Conservation (phyloP, 53 echinoderm and acorn worm genomes). For the Pentamera pediparva region DNA sequence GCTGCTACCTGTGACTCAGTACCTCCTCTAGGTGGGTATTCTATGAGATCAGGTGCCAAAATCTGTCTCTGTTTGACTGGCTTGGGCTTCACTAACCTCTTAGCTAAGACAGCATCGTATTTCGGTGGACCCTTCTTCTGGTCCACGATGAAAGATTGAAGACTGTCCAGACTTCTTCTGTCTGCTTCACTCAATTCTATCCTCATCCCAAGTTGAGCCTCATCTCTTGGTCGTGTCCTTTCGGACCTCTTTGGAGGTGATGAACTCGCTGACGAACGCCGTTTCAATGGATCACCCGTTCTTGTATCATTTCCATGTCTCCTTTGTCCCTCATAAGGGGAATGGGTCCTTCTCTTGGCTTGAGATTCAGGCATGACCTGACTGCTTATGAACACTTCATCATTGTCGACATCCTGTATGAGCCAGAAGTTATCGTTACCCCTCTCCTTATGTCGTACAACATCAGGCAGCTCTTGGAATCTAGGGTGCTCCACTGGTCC, state of each 20-base stretch:
- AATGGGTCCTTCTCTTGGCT: not conserved
- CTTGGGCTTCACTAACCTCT: slow-evolving; percentile 11
- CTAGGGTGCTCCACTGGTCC: not conserved
- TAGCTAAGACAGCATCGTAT: slow-evolving; percentile 7
- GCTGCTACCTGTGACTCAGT: too few species aligned
- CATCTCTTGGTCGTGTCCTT: too few species aligned
- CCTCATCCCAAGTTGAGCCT: not conserved
- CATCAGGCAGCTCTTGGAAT: slow-evolving; percentile 7
- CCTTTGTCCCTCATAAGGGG: not conserved
- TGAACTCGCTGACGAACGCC: too few species aligned
- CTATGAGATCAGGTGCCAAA: slow-evolving; percentile 5
- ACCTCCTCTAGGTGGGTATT: too few species aligned
- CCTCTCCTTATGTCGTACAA: not conserved
- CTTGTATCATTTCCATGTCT: not conserved
- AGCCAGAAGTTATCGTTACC: not conserved
- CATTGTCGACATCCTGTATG: not conserved
- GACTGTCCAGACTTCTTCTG: slow-evolving; percentile 10
- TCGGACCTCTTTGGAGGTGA: not conserved
- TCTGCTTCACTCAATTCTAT: not conserved
- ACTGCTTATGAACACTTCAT: slow-evolving; percentile 22
- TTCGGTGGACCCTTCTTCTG: slow-evolving; percentile 12
- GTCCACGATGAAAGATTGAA: slow-evolving; percentile 13
- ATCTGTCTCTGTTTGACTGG: slow-evolving; percentile 13
- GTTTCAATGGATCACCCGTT: not conserved
- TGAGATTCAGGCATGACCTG: slow-evolving; percentile 10